Evolutionary conservation across 2,113 vertebrate genomes (phyloP).

Genomic region (Spilogale gracilis): DNA sequence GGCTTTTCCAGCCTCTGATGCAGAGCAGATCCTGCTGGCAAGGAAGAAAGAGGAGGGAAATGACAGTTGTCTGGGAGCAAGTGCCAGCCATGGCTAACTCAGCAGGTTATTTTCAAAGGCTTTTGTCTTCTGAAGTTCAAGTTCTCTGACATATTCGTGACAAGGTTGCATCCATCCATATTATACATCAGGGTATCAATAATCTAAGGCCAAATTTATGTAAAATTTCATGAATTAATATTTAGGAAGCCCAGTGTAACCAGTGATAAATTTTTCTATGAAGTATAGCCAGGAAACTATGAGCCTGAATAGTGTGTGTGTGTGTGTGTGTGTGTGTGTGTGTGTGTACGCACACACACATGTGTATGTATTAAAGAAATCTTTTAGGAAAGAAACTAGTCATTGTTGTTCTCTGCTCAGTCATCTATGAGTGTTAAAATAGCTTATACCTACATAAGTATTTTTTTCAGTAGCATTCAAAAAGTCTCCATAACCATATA

Average conservation of each 20-base stretch:
- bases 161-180: background rate
- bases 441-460: background rate
- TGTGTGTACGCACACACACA: accelerated
- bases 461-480: background rate
- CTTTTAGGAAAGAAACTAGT: background rate
- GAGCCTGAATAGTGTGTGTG: background rate
- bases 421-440: background rate
- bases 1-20: background rate
- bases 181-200: background rate
- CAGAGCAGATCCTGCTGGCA: background rate
- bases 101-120: background rate
- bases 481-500: background rate
- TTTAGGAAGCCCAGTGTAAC: background rate
- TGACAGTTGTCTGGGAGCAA: background rate
- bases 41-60: background rate
- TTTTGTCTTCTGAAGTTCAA: background rate
- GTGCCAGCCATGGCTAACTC: background rate
- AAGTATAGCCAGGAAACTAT: background rate
- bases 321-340: no score
- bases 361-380: background rate
- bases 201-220: background rate
- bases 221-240: background rate
- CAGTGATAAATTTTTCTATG: background rate
- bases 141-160: background rate
- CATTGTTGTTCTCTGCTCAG: background rate